A percentile compares a stretch with the other conserved stretches of the same genome.
phyloP scores from a whole-genome alignment of 2,113 vertebrate species.

The Dromiciops gliroides region DNA sequence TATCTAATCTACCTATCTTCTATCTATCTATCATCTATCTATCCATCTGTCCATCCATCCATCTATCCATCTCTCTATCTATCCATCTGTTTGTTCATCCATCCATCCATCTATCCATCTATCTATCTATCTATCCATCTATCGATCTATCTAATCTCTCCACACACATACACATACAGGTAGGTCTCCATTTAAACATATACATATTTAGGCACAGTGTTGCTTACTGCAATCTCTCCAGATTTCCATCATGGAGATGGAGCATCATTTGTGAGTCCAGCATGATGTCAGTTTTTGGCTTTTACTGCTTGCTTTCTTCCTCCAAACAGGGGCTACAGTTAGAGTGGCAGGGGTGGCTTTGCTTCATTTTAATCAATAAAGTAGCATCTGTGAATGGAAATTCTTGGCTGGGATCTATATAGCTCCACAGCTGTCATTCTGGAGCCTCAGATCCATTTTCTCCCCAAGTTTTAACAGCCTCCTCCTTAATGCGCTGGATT shows the following conservation, averaged over 20 bases:
- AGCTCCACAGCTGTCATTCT: conserved; percentile 31
- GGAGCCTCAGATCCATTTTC: conserved; percentile 27
- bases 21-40: no score
- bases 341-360: neutral
- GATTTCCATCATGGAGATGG: conserved; percentile 37
- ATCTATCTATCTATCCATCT: no score
- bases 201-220: neutral
- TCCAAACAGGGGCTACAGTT: conserved; percentile 40
- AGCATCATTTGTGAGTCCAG: neutral
- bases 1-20: no score
- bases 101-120: no score
- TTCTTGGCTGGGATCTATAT: conserved; percentile 18
- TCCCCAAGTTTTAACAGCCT: neutral
- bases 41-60: no score
- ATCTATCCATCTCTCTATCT: no score
- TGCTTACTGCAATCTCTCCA: neutral
- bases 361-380: conserved; percentile 58
- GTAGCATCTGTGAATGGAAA: conserved; percentile 39
- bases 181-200: neutral
- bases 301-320: conserved; percentile 38
- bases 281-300: conserved; percentile 19
- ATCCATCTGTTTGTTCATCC: no score
- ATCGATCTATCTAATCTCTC: no score
- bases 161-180: neutral
- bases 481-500: conserved; percentile 34